These are phyloP conservation scores for Deroptyus accipitrinus DNA, from an alignment of 2,113 vertebrate genomes.

Conservation along the genomic window DNA sequence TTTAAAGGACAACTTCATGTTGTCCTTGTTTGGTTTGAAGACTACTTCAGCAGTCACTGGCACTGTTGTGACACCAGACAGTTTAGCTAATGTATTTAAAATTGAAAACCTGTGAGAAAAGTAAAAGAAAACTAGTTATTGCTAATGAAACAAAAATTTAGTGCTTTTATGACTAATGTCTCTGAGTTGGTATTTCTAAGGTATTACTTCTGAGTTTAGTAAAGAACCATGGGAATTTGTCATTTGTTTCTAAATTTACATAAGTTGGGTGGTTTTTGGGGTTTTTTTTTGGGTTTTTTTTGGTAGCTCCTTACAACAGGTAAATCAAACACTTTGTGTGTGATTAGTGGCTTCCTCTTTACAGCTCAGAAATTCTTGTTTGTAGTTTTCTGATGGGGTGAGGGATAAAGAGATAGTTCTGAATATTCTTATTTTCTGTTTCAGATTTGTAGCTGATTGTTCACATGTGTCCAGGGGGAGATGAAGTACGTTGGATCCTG, in stretches of 20 bases:
- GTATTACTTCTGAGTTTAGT: neutral
- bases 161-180: neutral
- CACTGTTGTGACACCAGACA: neutral
- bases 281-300: neutral
- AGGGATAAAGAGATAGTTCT: neutral
- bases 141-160: neutral
- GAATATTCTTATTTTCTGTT: slow-evolving; percentile 44
- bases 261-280: neutral
- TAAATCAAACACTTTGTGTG: neutral
- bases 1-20: neutral
- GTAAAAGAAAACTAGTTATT: neutral
- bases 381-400: neutral
- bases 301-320: neutral
- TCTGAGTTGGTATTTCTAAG: neutral
- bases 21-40: neutral
- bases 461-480: slow-evolving; percentile 75
- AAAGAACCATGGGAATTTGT: neutral
- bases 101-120: neutral
- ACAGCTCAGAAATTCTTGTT: neutral
- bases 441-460: slow-evolving; percentile 76
- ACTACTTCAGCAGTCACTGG: neutral
- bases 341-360: neutral
- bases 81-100: neutral
- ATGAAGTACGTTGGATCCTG: slow-evolving; percentile 82
- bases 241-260: neutral